These are phyloP conservation scores for Nemopilema nomurai DNA, from an alignment of 30 jellyfish, hydroid and myxozoan species.

Conservation along the genomic window DNA sequence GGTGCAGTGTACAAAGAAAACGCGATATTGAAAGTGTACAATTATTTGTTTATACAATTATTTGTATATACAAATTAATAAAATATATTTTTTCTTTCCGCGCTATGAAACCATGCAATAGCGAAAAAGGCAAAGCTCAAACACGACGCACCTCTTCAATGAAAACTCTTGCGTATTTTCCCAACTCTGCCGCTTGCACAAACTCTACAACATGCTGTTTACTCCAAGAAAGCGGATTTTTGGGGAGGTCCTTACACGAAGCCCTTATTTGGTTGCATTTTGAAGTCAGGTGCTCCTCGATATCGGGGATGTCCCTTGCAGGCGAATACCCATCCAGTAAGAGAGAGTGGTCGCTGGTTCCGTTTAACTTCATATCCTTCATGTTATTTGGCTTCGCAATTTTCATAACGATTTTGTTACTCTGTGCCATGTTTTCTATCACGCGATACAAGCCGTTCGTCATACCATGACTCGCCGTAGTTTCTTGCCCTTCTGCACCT, in stretches of 20 bases:
- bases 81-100: neutral
- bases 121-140: neutral
- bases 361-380: constrained; percentile 50
- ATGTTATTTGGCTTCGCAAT: constrained; percentile 65
- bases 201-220: constrained; percentile 81
- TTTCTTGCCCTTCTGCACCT: constrained; percentile 7
- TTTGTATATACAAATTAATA: no score
- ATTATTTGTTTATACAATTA: no score
- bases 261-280: constrained; percentile 63
- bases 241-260: constrained; percentile 76
- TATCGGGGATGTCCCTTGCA: constrained; percentile 65
- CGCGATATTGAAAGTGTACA: no score
- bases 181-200: constrained; percentile 64
- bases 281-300: constrained; percentile 53
- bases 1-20: no score
- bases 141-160: constrained; percentile 72
- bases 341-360: constrained; percentile 50
- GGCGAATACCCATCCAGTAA: constrained; percentile 66
- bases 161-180: constrained; percentile 69
- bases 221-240: constrained; percentile 81
- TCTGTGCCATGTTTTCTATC: constrained; percentile 63
- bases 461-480: constrained; percentile 7
- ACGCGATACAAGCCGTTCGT: constrained; percentile 69
- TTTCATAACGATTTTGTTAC: constrained; percentile 56
- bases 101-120: neutral